Evolutionary conservation across 2,888 invertebrate species (phyloP).

Genomic region (Cheilosia soror): DNA sequence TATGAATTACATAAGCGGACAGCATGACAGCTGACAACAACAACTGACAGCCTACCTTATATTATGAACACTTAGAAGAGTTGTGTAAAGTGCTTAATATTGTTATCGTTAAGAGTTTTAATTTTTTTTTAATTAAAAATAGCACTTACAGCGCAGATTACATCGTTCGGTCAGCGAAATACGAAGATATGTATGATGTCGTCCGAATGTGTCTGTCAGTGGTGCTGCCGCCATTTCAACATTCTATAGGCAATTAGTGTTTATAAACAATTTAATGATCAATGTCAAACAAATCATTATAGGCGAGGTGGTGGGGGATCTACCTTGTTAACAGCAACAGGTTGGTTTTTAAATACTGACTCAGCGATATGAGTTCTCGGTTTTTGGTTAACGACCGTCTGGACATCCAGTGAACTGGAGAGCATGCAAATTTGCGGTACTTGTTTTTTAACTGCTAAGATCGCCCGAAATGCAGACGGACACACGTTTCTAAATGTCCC

Average conservation of each 20-base stretch:
- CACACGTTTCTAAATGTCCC: conserved; percentile 18
- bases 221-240: conserved; percentile 77
- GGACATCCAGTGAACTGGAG: conserved; percentile 16
- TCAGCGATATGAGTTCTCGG: conserved; percentile 16
- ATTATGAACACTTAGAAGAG: neutral
- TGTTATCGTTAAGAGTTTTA: neutral
- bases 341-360: conserved; percentile 20
- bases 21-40: neutral
- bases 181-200: conserved; percentile 95
- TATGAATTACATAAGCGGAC: conserved; percentile 21
- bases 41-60: neutral
- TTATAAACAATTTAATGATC: conserved; percentile 34
- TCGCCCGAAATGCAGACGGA: conserved; percentile 2
- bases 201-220: conserved; percentile 92
- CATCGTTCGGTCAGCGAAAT: conserved; percentile 98
- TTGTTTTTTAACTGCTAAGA: conserved; percentile 25
- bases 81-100: too few species aligned
- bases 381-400: conserved; percentile 26
- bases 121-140: neutral
- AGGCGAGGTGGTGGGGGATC: too few species aligned
- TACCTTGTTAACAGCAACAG: conserved; percentile 51
- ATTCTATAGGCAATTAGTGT: conserved; percentile 12
- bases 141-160: conserved; percentile 95
- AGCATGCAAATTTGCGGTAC: conserved; percentile 25
- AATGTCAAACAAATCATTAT: conserved; percentile 3